Base-by-base conservation (phyloP, 2,797 vertebrate species). In the Furcifer pardalis region DNA sequence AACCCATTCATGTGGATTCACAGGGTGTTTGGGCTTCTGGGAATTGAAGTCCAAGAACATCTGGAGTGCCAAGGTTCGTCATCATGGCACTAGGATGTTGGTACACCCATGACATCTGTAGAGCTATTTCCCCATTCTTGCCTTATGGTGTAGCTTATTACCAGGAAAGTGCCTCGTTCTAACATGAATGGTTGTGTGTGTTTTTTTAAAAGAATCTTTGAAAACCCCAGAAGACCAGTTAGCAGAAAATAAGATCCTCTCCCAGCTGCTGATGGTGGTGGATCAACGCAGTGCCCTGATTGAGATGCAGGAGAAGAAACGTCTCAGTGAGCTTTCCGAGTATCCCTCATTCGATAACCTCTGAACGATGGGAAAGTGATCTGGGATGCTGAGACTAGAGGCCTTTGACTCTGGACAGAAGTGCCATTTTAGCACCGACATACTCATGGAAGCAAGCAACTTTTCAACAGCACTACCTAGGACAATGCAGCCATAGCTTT, bases 211-310 rank as follows among this genome's bases (percentile, higher is more conserved):
- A 99, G 98, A 96, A 73, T 86, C 87, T 44, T 90, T 95, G 74
- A 98, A 98, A 92, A 98, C 96, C 0, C 12, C 92, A 0, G 95
- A 96, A 25, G 97, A 98, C 72, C 85, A 21, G 2, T 86, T 46
- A 0, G 96, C 96, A 0, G 98, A 98, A 91, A 94, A 97, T 0
- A 90, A 91, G 21, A 90, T 96, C 90, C 94, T 98, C 72, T 93
- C 88, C 35, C 94, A 98, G 95, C 96, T 97, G 96, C 68, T 99
- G 66, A 96, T 97, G 0, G 97, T 99, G 92, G 98, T 99, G 93
- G 96, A 98, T 91, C 97, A 97, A 95, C 96, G 97, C 86, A 96
- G 99, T 69, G 91, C 95, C 19, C 94, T 99, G 90, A 98, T 99
- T 88, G 91, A 96, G 1, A 94, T 99, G 74, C 96, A 97, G 93